phyloP scores from a whole-genome alignment of 2,113 vertebrate genomes.

The Malaclemys terrapin region DNA sequence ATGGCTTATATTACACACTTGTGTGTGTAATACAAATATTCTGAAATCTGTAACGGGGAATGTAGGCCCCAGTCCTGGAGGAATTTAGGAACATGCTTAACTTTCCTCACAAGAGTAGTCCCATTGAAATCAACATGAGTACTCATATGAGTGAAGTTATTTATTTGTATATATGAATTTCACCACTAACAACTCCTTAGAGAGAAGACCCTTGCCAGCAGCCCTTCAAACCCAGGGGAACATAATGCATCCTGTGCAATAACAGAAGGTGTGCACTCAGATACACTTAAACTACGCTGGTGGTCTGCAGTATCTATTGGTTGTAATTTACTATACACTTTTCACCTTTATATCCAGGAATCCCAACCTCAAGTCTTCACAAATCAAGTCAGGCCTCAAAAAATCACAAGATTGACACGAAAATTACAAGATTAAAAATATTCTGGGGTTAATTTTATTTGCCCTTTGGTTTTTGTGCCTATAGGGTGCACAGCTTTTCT shows the following conservation, averaged over 20 bases:
- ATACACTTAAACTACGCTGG: rapidly evolving
- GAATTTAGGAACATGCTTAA: neutral
- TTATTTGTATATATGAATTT: neutral
- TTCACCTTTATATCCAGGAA: neutral
- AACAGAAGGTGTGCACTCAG: neutral
- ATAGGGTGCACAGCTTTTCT: neutral
- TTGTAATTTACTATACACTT: neutral
- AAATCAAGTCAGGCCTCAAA: no score
- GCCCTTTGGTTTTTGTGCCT: rapidly evolving
- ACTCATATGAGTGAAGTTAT: no score
- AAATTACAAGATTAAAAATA: neutral
- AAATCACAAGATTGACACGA: neutral
- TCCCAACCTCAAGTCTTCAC: neutral
- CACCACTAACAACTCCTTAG: neutral
- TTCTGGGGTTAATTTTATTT: no score
- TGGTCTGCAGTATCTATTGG: neutral
- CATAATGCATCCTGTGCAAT: neutral
- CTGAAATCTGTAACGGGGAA: neutral
- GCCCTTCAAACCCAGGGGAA: neutral
- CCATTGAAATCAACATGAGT: neutral
- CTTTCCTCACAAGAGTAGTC: neutral
- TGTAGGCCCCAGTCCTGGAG: neutral
- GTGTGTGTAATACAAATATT: neutral
- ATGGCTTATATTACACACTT: neutral
- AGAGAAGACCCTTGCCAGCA: neutral